Evolutionary conservation across 1,140 invertebrate species (phyloP), one percentile per base, ranked within the genome.

Genomic region (Sitophilus oryzae): DNA sequence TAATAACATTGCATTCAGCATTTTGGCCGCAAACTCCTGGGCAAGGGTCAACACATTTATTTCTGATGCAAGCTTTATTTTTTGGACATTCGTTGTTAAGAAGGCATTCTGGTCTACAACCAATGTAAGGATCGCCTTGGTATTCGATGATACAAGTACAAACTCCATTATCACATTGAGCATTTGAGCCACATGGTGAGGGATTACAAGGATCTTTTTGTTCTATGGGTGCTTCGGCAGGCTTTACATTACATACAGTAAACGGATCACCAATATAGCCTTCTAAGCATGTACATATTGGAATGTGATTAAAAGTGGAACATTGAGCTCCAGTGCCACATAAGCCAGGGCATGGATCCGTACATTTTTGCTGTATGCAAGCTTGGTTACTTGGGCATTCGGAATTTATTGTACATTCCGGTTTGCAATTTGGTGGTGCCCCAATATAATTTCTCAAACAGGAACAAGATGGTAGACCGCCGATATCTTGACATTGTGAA

Each of bases 51-150:
- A n/a, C n/a, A n/a, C n/a, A n/a, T n/a, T n/a, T n/a, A n/a, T n/a
- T n/a, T n/a, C n/a, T n/a, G n/a, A n/a, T n/a, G n/a, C n/a, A n/a
- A n/a, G n/a, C n/a, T n/a, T 74, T 74, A 60, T 79, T 73, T 67
- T 73, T 75, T 22, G 74, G 72, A 71, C 85, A 82, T 60, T 86
- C 84, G 30, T 76, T 77, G 63, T 82, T 83, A 59, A 84, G 65
- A 40, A 83, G 77, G 70, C 85, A 88, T 74, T 88, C 84, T 22
- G 85, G 84, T 60, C 84, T 73, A 71, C 85, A 88, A 54, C 87
- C 86, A 34, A 71, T 66, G 52, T 85, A 84, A 14, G 85, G 83
- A 71, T 83, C 80, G 5, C 85, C 85, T 60, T 81, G 81, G 70
- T 82, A 86, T 61, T 84, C 82, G 49, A 78, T 73, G 50, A 83